A percentile compares a stretch with the other conserved stretches of the same genome.
Evolutionary conservation across 2,113 vertebrate species (phyloP).

Genomic region (Misgurnus anguillicaudatus): DNA sequence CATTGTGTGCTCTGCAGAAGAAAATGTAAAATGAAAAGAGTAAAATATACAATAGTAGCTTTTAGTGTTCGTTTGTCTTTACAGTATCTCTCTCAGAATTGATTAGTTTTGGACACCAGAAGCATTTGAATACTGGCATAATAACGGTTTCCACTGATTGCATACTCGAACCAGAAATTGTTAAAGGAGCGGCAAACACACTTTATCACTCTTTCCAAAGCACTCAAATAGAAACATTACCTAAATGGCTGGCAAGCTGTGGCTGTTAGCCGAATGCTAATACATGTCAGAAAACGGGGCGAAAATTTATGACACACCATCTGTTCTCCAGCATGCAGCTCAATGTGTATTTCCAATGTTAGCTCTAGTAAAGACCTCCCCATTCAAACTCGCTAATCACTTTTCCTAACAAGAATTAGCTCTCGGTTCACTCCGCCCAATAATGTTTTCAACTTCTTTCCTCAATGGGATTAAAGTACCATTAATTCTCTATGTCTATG

Average conservation of each 20-base stretch:
- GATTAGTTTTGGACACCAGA: slow-evolving; percentile 8
- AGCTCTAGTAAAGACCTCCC: slow-evolving; percentile 79
- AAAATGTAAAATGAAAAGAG: background rate
- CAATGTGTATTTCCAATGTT: slow-evolving; percentile 79
- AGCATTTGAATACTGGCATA: slow-evolving; percentile 43
- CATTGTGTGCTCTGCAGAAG: background rate
- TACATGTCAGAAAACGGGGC: slow-evolving; percentile 74
- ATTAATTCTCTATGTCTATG: slow-evolving; percentile 62
- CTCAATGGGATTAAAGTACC: slow-evolving; percentile 63
- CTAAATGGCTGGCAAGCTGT: slow-evolving; percentile 80
- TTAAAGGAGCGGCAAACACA: slow-evolving; percentile 57
- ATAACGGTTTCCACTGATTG: slow-evolving; percentile 46
- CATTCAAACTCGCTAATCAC: slow-evolving; percentile 75
- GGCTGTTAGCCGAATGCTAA: slow-evolving; percentile 81
- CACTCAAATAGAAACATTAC: slow-evolving; percentile 80
- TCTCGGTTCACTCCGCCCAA: slow-evolving; percentile 60
- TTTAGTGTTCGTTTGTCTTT: background rate
- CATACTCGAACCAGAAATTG: slow-evolving; percentile 36
- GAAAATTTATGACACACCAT: slow-evolving; percentile 80
- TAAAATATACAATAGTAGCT: background rate
- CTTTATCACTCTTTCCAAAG: slow-evolving; percentile 78
- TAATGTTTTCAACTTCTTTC: slow-evolving; percentile 58
- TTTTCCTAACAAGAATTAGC: slow-evolving; percentile 72
- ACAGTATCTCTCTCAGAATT: background rate
- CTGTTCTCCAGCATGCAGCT: slow-evolving; percentile 79